Conservation (phyloP, 2,797 vertebrate species). For the Lycodopsis pacificus region DNA sequence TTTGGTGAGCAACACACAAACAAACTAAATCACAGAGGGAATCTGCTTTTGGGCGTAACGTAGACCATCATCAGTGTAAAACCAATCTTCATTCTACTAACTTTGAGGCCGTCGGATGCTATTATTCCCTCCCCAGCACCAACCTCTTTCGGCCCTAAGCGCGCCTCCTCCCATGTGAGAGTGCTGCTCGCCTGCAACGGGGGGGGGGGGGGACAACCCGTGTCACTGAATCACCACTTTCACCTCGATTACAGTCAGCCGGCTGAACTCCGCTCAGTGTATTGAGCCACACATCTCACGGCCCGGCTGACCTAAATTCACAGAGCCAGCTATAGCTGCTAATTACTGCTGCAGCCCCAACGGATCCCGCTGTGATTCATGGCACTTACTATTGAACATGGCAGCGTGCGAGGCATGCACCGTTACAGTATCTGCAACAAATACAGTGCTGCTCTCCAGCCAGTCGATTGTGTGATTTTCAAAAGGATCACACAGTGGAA, state of each 20-base stretch:
- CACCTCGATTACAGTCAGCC: constrained; percentile 66
- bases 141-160: constrained; percentile 19
- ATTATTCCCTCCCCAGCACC: constrained; percentile 20
- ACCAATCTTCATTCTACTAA: constrained; percentile 7
- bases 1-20: constrained; percentile 24
- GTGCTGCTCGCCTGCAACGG: constrained; percentile 35
- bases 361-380: constrained; percentile 72
- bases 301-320: constrained; percentile 79
- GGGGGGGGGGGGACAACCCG: constrained; percentile 15
- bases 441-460: constrained; percentile 26
- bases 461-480: constrained; percentile 41
- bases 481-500: constrained; percentile 40
- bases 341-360: constrained; percentile 72
- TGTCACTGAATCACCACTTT: constrained; percentile 60
- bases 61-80: constrained; percentile 21
- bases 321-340: constrained; percentile 65
- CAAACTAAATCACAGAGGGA: constrained; percentile 31
- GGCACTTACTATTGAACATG: constrained; percentile 61
- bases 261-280: constrained; percentile 62
- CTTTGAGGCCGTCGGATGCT: constrained; percentile 38
- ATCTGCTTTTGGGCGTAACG: constrained; percentile 14
- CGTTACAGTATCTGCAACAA: constrained; percentile 37
- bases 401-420: constrained; percentile 43
- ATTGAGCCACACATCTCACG: constrained; percentile 74
- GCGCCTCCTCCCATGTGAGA: constrained; percentile 34